Conservation (phyloP, 53 echinoderm and acorn worm genomes). For the Echinometra lucunter region DNA sequence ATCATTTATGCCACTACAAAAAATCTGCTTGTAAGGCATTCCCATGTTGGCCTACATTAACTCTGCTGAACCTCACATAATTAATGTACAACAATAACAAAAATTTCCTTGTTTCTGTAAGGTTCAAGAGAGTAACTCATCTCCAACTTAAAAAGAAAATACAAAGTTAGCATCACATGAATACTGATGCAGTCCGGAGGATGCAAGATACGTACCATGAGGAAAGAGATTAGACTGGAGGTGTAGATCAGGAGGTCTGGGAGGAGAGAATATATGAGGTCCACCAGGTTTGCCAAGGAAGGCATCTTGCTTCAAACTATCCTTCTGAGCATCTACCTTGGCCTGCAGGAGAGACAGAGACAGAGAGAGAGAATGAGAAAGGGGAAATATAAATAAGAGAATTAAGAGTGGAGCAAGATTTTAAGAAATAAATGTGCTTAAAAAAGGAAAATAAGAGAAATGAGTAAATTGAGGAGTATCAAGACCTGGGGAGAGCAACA, state of each 20-base stretch:
- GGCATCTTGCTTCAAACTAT: constrained; percentile 85
- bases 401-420: background rate
- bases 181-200: constrained; percentile 34
- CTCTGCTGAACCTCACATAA: too few relatives aligned
- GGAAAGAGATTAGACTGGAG: constrained; percentile 85
- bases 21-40: background rate
- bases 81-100: too few relatives aligned
- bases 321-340: constrained; percentile 97
- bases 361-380: background rate
- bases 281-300: constrained; percentile 81
- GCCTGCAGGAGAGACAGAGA: constrained; percentile 61
- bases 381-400: background rate
- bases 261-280: constrained; percentile 89
- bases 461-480: too few relatives aligned
- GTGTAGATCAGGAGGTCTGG: constrained; percentile 89
- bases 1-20: background rate
- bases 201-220: constrained; percentile 74
- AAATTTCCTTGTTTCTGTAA: too few relatives aligned
- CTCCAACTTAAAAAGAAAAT: background rate
- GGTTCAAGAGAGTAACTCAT: background rate
- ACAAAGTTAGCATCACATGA: constrained; percentile 67
- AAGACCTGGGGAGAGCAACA: too few relatives aligned
- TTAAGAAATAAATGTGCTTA: too few relatives aligned
- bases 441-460: background rate
- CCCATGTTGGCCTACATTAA: too few relatives aligned